Percentiles rank a stretch among this genome's conserved stretches.
Conservation (phyloP, 2,888 invertebrate species). For the Augiades crinisus region DNA sequence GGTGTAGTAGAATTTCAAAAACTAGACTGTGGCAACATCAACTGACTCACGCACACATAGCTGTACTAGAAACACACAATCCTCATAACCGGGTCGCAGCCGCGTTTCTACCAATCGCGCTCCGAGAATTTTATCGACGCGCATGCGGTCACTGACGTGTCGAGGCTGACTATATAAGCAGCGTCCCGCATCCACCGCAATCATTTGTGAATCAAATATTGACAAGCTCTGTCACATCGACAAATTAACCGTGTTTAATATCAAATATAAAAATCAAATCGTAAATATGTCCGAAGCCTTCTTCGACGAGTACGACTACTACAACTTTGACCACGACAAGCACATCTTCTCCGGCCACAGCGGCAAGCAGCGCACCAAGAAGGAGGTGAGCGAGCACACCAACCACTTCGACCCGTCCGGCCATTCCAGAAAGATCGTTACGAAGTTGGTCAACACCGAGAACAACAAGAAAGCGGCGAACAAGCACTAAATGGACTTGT, state of each 20-base stretch:
- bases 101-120: conserved; percentile 61
- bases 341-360: conserved; percentile 92
- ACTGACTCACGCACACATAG: conserved; percentile 57
- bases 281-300: conserved; percentile 90
- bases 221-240: conserved; percentile 51
- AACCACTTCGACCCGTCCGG: conserved; percentile 96
- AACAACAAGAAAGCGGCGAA: conserved; percentile 85
- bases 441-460: conserved; percentile 92
- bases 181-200: conserved; percentile 40
- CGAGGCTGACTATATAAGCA: conserved; percentile 58
- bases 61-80: conserved; percentile 56
- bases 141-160: conserved; percentile 78
- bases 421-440: conserved; percentile 95
- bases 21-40: conserved; percentile 42
- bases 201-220: conserved; percentile 56
- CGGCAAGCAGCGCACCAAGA: conserved; percentile 95
- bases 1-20: conserved; percentile 28
- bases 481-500: conserved; percentile 53
- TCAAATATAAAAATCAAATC: conserved; percentile 45
- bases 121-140: conserved; percentile 70
- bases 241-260: conserved; percentile 44
- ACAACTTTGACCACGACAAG: conserved; percentile 96
- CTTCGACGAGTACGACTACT: conserved; percentile 96
- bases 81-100: conserved; percentile 59
- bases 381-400: conserved; percentile 93